Conservation (phyloP, 2,113 vertebrate species). For the Ceyx melanurus region DNA sequence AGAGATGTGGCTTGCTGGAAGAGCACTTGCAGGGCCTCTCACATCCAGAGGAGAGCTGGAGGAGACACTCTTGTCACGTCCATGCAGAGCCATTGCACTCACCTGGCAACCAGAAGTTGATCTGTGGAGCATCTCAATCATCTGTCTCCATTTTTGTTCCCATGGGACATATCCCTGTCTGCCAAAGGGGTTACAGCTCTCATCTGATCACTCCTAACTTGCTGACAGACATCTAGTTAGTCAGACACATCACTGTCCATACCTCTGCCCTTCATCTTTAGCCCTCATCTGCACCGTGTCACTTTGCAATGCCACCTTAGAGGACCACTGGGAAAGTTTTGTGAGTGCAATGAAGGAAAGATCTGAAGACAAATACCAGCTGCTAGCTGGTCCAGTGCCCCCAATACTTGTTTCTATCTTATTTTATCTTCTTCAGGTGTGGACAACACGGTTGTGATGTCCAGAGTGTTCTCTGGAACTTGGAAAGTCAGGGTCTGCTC, state of each 20-base stretch:
- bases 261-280: not conserved
- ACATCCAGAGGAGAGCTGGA: rapidly evolving
- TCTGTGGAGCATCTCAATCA: not conserved
- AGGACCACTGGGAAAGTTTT: not conserved
- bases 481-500: not conserved
- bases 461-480: not conserved
- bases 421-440: not conserved
- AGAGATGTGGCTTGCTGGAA: not conserved
- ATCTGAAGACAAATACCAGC: not conserved
- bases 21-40: not conserved
- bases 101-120: rapidly evolving
- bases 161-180: not conserved
- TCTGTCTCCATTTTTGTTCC: not conserved
- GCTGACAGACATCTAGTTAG: not conserved
- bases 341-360: not conserved
- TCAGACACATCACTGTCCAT: not conserved
- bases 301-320: not conserved
- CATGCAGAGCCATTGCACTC: not conserved
- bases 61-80: rapidly evolving
- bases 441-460: not conserved
- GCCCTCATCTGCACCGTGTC: not conserved
- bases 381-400: not conserved
- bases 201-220: not conserved
- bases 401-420: rapidly evolving
- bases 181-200: not conserved